phyloP scores from a whole-genome alignment of 2,797 vertebrate species.

The Danionella dracula region DNA sequence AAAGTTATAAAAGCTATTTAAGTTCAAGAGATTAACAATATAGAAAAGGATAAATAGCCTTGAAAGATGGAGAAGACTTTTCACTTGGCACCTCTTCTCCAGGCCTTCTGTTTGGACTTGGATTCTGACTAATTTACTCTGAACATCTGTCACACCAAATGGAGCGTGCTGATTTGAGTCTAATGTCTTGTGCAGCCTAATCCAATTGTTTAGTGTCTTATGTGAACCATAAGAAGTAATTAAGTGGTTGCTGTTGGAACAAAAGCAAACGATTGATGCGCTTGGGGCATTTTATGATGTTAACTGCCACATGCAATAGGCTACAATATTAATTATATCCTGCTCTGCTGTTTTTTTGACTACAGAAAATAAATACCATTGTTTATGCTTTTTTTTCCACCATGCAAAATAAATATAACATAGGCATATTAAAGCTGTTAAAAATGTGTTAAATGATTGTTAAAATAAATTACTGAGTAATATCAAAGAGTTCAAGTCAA shows the following conservation, averaged over 20 bases:
- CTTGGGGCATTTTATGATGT: neutral
- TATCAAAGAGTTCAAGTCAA: too few relatives aligned
- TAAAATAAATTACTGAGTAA: too few relatives aligned
- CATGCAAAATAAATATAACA: too few relatives aligned
- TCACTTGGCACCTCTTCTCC: conserved; percentile 4
- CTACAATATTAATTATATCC: neutral
- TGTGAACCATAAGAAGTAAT: conserved; percentile 3
- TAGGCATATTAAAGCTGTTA: too few relatives aligned
- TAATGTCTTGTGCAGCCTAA: conserved; percentile 22
- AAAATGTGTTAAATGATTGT: too few relatives aligned
- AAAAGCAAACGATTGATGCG: neutral
- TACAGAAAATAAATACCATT: neutral
- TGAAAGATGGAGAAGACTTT: neutral
- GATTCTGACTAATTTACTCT: conserved; percentile 10
- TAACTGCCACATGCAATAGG: neutral
- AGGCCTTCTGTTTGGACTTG: conserved; percentile 10
- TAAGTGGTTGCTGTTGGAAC: neutral
- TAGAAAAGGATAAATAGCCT: too few relatives aligned
- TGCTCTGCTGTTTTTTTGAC: neutral
- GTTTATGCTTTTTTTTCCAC: too few relatives aligned
- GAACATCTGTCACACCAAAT: conserved; percentile 43
- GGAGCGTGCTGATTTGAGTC: conserved; percentile 13
- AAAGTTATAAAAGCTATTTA: too few relatives aligned
- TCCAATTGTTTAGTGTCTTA: conserved; percentile 30
- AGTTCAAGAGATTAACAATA: too few relatives aligned